Percentiles rank a stretch among this genome's conserved stretches.
phyloP scores from a whole-genome alignment of 1,140 invertebrate species.

The Camponotus pennsylvanicus region DNA sequence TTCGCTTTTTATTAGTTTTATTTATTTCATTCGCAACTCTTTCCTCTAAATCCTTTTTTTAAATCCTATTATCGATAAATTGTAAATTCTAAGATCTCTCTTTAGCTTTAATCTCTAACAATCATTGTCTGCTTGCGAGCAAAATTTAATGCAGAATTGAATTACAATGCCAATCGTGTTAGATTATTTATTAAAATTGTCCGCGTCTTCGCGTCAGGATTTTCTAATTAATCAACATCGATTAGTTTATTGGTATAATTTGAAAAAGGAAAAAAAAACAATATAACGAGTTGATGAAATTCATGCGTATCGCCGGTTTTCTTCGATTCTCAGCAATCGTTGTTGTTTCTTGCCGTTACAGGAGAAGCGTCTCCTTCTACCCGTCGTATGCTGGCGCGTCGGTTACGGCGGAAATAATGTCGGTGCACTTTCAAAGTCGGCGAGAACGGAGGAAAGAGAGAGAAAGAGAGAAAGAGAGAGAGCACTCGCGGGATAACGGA shows the following conservation, averaged over 20 bases:
- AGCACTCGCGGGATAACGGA: conserved; percentile 53
- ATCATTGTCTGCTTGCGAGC: neutral
- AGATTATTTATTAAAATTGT: neutral
- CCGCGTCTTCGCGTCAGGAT: too few relatives aligned
- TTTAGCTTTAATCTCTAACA: neutral
- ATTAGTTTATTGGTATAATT: neutral
- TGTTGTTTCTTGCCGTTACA: conserved; percentile 45
- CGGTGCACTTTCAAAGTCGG: conserved; percentile 77
- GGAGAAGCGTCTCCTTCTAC: conserved; percentile 19
- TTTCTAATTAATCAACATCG: conserved; percentile 30
- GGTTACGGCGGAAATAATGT: conserved; percentile 83
- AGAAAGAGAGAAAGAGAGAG: neutral
- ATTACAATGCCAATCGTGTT: neutral
- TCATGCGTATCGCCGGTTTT: conserved; percentile 15
- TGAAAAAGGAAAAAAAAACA: neutral
- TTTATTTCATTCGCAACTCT: conserved; percentile 21
- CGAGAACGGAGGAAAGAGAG: conserved; percentile 19
- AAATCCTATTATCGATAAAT: conserved; percentile 21
- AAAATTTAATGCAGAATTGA: neutral
- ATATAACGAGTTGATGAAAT: conserved; percentile 34
- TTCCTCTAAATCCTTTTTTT: neutral
- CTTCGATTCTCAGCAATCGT: conserved; percentile 49
- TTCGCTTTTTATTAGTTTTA: conserved; percentile 48
- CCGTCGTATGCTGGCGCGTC: conserved; percentile 52
- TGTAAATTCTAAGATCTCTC: neutral